phyloP scores from a whole-genome alignment of 2,113 vertebrate genomes.

The Ammodytes dubius region DNA sequence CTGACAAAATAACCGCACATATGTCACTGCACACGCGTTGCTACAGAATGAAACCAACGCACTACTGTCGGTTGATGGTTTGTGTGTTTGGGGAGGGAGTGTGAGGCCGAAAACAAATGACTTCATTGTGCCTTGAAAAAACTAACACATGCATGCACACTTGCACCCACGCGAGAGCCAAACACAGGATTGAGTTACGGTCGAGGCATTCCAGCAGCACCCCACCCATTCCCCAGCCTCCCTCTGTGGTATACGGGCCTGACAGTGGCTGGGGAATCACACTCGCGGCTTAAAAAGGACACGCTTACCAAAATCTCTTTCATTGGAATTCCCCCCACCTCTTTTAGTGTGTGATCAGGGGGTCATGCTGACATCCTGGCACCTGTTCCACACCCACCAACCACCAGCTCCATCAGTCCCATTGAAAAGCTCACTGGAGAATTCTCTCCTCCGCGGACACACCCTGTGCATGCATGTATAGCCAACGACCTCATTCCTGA shows the following conservation, averaged over 20 bases:
- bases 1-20: slow-evolving; percentile 65
- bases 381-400: slow-evolving; percentile 67
- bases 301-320: slow-evolving; percentile 43
- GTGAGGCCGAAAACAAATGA: slow-evolving; percentile 69
- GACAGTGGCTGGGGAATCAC: slow-evolving; percentile 49
- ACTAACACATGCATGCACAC: slow-evolving; percentile 71
- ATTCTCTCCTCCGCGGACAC: slow-evolving; percentile 44
- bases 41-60: slow-evolving; percentile 33
- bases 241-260: slow-evolving; percentile 11
- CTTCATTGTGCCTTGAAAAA: slow-evolving; percentile 69
- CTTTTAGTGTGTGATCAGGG: slow-evolving; percentile 15
- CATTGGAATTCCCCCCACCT: slow-evolving; percentile 51
- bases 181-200: slow-evolving; percentile 72
- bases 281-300: slow-evolving; percentile 20
- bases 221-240: slow-evolving; percentile 58
- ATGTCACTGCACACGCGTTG: slow-evolving; percentile 48
- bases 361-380: slow-evolving; percentile 38
- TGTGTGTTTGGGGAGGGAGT: slow-evolving; percentile 33
- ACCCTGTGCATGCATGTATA: slow-evolving; percentile 25
- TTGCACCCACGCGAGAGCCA: slow-evolving; percentile 73
- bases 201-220: slow-evolving; percentile 60
- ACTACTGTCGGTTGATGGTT: slow-evolving; percentile 44
- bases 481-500: slow-evolving; percentile 67
- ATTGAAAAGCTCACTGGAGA: slow-evolving; percentile 39
- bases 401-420: slow-evolving; percentile 37